Evolutionary conservation across 1,140 invertebrate species (phyloP).

Genomic region (Melitaea cinxia): DNA sequence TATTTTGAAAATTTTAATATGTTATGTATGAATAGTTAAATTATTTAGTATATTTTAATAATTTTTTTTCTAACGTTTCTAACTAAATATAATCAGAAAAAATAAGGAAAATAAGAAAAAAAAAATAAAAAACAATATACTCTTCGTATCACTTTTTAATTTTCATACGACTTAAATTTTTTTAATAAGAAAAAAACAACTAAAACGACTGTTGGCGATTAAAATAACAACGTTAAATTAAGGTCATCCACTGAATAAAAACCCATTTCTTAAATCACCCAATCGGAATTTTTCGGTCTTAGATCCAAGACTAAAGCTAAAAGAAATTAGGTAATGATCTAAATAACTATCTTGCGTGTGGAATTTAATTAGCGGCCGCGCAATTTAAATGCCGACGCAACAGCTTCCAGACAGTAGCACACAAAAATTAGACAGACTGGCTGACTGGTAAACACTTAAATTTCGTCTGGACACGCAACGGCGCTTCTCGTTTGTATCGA

Average conservation of each 20-base stretch:
- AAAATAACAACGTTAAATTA: no score
- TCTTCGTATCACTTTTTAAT: no score
- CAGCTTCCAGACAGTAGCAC: conserved; percentile 65
- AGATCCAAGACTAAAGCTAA: conserved; percentile 4
- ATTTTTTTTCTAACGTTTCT: no score
- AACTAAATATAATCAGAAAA: no score
- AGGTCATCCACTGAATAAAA: background rate
- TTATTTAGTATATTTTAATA: no score
- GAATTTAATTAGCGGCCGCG: conserved; percentile 17
- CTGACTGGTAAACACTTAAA: conserved; percentile 50
- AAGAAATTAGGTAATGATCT: conserved; percentile 17
- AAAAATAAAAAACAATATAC: no score
- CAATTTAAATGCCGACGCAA: conserved; percentile 46
- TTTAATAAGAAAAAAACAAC: no score
- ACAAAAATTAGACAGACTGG: conserved; percentile 55
- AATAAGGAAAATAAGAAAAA: no score
- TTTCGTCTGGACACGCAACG: conserved; percentile 53
- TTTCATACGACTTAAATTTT: no score
- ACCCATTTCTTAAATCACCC: background rate
- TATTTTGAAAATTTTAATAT: no score
- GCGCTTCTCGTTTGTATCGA: conserved; percentile 46
- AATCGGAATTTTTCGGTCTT: background rate
- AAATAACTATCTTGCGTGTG: conserved; percentile 26
- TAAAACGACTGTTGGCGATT: no score
- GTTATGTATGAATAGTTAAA: no score